Base-by-base conservation (phyloP, 2,113 vertebrate genomes). In the Scalopus aquaticus region DNA sequence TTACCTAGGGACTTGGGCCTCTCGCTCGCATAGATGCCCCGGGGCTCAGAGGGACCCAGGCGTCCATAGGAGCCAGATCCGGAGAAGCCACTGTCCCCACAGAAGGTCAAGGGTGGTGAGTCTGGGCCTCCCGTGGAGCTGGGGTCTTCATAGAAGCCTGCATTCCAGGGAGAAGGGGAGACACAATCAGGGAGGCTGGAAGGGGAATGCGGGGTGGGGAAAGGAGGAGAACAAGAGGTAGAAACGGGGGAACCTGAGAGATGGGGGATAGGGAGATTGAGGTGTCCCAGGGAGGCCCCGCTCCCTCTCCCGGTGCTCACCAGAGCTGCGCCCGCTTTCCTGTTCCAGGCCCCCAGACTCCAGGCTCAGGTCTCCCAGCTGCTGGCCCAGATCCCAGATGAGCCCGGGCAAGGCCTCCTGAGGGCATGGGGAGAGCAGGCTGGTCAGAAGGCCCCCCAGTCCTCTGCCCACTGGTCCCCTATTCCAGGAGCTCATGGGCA, bases 1-100 rank as follows among this genome's bases (percentile, higher is more conserved):
- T 99, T 98, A 99, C 99, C 99, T 95, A 99, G 93, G 89, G 99
- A 99, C 97, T 98, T 99, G 72, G 98, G 99, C 89, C 99, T 98
- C 97, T 99, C 98, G 2, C 96, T 98, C 93, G 97, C 97, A 86
- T 98, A 98, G 91, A 97, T 97, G 89, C 97, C 97, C 32, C 98
- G 97, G 54, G 98, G 97, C 20, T 98, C 98, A 19, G 97, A 94
- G 96, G 98, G 93, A 39, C 97, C 97, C 1, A 97, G 94, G 54
- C 97, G 96, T 44, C 98, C 93, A 76, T 98, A 98, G 83, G 97
- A 98, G 89, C 97, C 95, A 7, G 98, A 97, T 19, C 96, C 97
- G 0, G 97, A 98, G 93, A 98, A 98, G 93, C 97, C 96, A 39
- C 98, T 97, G 3, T 97, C 92, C 77, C 98, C 98, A 84, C 97